phyloP scores from a whole-genome alignment of 2,797 vertebrate genomes.

The Loriculus beryllinus region DNA sequence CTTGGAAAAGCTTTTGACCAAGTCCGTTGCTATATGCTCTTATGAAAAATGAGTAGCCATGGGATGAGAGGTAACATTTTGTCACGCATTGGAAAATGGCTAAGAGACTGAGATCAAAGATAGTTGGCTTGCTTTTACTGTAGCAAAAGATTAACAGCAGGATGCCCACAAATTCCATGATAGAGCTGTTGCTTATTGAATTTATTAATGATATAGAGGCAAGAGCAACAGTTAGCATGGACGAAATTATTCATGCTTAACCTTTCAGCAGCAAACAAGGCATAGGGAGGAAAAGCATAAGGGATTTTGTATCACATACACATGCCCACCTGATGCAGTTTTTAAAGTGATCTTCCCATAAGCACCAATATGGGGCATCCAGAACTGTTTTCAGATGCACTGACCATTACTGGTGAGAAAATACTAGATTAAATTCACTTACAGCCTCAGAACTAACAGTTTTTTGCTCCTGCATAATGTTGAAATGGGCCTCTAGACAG shows the following conservation, averaged over 20 bases:
- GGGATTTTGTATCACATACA: not conserved
- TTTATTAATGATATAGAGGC: not conserved
- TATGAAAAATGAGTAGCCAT: not conserved
- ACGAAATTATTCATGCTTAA: not conserved
- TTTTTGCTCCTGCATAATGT: not conserved
- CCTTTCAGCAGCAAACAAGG: not conserved
- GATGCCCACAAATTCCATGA: not conserved
- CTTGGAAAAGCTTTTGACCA: conserved; percentile 17
- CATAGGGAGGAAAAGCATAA: not conserved
- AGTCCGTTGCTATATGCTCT: not conserved
- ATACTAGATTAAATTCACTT: not conserved
- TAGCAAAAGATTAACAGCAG: not conserved
- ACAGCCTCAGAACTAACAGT: not conserved
- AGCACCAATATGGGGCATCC: not conserved
- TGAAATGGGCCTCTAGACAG: not conserved
- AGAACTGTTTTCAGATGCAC: not conserved
- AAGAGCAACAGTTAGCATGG: not conserved
- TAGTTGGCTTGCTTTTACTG: not conserved
- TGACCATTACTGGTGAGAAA: not conserved
- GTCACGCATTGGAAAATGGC: not conserved
- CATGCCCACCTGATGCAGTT: not conserved
- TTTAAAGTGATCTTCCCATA: not conserved
- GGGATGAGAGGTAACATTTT: not conserved
- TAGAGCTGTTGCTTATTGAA: not conserved
- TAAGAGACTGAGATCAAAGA: conserved; percentile 13